A percentile compares a stretch with the other conserved stretches of the same genome.
phyloP scores from a whole-genome alignment of 2,888 invertebrate genomes.

The Leptopilina drosophilae region DNA sequence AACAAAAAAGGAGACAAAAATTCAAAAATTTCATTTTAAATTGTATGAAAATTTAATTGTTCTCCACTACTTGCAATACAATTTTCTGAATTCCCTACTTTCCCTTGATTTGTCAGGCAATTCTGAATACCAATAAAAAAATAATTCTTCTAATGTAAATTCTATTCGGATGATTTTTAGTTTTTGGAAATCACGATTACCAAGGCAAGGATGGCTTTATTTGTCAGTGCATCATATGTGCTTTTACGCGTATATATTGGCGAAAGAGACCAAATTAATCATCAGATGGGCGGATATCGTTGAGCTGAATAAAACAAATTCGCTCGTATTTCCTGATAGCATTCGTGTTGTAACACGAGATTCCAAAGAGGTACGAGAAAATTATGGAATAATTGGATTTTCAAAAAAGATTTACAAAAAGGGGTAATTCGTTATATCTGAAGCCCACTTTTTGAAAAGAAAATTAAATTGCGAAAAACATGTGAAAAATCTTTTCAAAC shows the following conservation, averaged over 20 bases:
- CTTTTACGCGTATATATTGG: conserved; percentile 96
- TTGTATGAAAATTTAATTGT: no score
- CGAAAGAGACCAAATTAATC: conserved; percentile 91
- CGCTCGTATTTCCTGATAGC: conserved; percentile 89
- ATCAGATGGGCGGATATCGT: conserved; percentile 95
- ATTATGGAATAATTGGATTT: neutral
- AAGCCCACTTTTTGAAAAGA: no score
- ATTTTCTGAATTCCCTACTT: no score
- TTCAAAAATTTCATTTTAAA: no score
- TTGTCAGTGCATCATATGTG: conserved; percentile 97
- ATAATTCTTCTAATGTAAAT: conserved; percentile 19
- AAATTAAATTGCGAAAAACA: no score
- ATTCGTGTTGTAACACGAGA: conserved; percentile 92
- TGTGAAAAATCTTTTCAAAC: no score
- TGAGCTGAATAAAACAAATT: conserved; percentile 87
- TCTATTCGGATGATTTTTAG: conserved; percentile 77
- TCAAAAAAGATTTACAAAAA: no score
- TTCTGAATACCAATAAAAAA: neutral
- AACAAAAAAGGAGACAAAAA: no score
- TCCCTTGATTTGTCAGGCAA: no score
- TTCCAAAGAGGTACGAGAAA: conserved; percentile 79
- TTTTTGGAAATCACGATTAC: conserved; percentile 94
- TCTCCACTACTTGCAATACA: no score
- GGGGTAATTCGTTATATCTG: no score
- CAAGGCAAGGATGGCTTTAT: conserved; percentile 98